Evolutionary conservation across 2,797 vertebrate genomes (phyloP).

Genomic region (Morelia viridis): DNA sequence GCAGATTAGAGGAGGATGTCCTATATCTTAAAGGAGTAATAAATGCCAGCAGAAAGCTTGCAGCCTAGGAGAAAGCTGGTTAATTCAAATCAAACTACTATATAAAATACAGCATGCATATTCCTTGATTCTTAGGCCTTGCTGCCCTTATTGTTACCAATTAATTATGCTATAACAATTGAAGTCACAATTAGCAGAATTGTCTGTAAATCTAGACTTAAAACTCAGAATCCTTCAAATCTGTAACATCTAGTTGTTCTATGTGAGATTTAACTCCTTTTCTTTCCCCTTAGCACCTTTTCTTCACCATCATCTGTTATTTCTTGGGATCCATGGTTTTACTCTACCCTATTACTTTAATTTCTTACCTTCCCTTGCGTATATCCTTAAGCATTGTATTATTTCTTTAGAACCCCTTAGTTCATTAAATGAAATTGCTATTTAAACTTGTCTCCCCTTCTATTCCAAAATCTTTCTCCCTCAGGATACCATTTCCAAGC

Average conservation of each 20-base stretch:
- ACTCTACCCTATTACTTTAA: background rate
- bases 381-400: background rate
- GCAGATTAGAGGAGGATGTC: background rate
- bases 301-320: background rate
- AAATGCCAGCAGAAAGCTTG: background rate
- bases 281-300: background rate
- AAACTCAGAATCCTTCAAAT: background rate
- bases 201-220: background rate
- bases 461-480: background rate
- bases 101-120: background rate
- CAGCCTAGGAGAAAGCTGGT: background rate
- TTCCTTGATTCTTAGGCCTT: background rate
- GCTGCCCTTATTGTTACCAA: background rate
- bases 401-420: background rate
- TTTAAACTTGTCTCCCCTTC: background rate
- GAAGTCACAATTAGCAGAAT: background rate
- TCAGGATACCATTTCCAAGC: too few species aligned
- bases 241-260: background rate
- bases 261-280: background rate
- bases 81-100: background rate
- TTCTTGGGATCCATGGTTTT: background rate
- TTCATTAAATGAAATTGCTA: background rate
- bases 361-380: background rate
- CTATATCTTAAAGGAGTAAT: background rate
- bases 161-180: background rate